Conservation (phyloP, 2,113 vertebrate species). For the Desmodus rotundus region DNA sequence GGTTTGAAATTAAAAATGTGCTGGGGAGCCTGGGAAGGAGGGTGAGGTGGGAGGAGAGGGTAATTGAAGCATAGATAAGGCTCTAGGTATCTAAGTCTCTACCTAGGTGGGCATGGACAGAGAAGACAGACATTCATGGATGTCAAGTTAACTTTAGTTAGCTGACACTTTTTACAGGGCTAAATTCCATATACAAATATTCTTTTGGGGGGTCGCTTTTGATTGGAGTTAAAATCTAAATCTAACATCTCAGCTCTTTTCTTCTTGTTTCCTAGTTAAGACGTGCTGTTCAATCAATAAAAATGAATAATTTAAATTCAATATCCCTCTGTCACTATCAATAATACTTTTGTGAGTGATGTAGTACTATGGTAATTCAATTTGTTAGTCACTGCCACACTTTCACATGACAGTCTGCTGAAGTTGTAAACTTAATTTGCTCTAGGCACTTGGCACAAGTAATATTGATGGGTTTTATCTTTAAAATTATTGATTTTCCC, state of each 20-base stretch:
- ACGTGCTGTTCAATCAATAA: constrained; percentile 82
- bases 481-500: constrained; percentile 80
- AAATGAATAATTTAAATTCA: constrained; percentile 91
- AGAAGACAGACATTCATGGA: not conserved
- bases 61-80: not conserved
- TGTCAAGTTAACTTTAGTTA: not conserved
- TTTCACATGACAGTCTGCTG: constrained; percentile 84
- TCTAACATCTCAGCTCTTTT: constrained; percentile 74
- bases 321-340: constrained; percentile 85
- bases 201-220: not conserved
- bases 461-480: constrained; percentile 78
- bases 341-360: constrained; percentile 86
- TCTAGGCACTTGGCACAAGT: constrained; percentile 78
- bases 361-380: constrained; percentile 84
- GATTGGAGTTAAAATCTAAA: constrained; percentile 68
- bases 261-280: constrained; percentile 78
- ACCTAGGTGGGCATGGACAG: not conserved
- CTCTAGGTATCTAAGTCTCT: not conserved
- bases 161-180: not conserved
- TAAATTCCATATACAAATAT: not conserved
- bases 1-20: not conserved
- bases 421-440: constrained; percentile 87
- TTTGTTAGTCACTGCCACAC: constrained; percentile 82
- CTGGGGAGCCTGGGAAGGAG: not conserved
- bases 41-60: not conserved